Base-by-base conservation (phyloP, 2,888 invertebrate species). In the Diploptera punctata region DNA sequence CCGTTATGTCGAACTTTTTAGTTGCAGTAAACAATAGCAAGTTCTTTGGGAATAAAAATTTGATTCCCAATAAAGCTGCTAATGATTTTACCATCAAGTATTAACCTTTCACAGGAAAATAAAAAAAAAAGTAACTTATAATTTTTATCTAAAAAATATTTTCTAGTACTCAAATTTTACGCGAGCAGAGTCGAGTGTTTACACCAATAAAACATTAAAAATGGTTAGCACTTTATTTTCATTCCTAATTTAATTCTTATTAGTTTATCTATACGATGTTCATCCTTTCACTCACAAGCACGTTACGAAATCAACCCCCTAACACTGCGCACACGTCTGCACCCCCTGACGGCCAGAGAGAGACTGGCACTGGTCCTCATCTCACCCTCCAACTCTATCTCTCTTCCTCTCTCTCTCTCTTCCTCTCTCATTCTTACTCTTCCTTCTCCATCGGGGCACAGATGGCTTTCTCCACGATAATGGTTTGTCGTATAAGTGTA, bases 261-360 rank as follows among this genome's bases (percentile, higher is more conserved):
- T 52, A 16, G 16, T 16, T 9, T 4, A 47, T 18, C 16, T 18
- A 13, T 18, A 24, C 31, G 31, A 16, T 29, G 10, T 57, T 16
- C 57, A n/a, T 4, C 57, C 57, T 13, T 5, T 1, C 29, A 16
- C n/a, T 24, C n/a, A 57, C 16, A 9, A 29, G 0, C 57, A 57
- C 57, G 31, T 57, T 29, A 57, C 29, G n/a, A 3, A 29, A 57
- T 2, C 24, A 52, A 52, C 47, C 57, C 57, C 29, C 2, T n/a
- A 54, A 26, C 26, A n/a, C 31, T 16, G 24, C 5, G 33, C 29
- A 16, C 57, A 29, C 57, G 16, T 21, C 54, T 29, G 29, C 31
- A 29, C 29, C 57, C 57, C n/a, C 57, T 57, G 57, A 29, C 57
- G 13, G 10, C 57, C 57, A 57, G 57, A 57, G n/a, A n/a, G 57